These are phyloP conservation scores for Henricia sp. DNA, from an alignment of 53 echinoderm and acorn worm species.

Conservation along the genomic window DNA sequence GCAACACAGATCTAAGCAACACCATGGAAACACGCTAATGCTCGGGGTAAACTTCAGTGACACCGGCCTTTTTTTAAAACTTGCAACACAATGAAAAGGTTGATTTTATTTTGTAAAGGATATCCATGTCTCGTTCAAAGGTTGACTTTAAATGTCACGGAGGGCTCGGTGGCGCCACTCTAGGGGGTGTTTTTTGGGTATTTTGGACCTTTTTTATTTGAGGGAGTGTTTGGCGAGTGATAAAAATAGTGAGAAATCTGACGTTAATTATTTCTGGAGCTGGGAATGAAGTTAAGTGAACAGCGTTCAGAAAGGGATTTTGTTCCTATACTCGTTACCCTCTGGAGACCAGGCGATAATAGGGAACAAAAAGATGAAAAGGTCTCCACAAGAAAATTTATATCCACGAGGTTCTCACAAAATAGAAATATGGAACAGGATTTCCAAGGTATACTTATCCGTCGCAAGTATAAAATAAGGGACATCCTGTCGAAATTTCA, in stretches of 20 bases:
- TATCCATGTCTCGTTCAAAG: slow-evolving; percentile 57
- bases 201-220: slow-evolving; percentile 31
- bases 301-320: too few species aligned
- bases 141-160: slow-evolving; percentile 28
- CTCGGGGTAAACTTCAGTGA: slow-evolving; percentile 44
- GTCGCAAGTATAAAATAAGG: too few species aligned
- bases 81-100: slow-evolving; percentile 13
- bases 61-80: slow-evolving; percentile 2
- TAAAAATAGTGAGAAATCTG: neutral
- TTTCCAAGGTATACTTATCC: too few species aligned
- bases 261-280: neutral
- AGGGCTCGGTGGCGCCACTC: slow-evolving; percentile 17
- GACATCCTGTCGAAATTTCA: too few species aligned
- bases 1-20: slow-evolving; percentile 55
- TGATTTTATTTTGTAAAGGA: slow-evolving; percentile 32
- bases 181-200: slow-evolving; percentile 42
- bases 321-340: too few species aligned
- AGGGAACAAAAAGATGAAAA: too few species aligned
- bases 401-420: too few species aligned
- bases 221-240: slow-evolving; percentile 21
- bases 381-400: too few species aligned
- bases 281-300: too few species aligned
- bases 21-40: slow-evolving; percentile 49
- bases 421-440: too few species aligned
- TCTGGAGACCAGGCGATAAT: too few species aligned